Conservation (phyloP, 2,797 vertebrate species). For the Salmo trutta region DNA sequence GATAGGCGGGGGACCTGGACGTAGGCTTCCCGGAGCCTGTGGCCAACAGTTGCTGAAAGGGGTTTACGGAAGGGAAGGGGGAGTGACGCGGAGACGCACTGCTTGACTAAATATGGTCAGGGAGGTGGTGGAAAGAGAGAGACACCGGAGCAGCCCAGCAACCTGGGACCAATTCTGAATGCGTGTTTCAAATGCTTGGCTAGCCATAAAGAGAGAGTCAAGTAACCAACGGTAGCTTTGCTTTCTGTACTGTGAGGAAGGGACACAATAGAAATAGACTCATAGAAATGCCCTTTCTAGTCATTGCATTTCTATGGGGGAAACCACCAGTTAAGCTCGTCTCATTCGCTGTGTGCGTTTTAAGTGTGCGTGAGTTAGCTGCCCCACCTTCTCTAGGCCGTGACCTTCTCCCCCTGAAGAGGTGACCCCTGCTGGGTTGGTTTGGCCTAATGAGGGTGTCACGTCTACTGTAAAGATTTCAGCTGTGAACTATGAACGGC, state of each 20-base stretch:
- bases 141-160: constrained; percentile 86
- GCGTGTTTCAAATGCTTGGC: constrained; percentile 92
- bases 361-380: constrained; percentile 15
- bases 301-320: neutral
- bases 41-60: constrained; percentile 84
- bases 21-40: constrained; percentile 82
- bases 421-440: constrained; percentile 73
- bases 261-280: constrained; percentile 44
- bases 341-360: constrained; percentile 12
- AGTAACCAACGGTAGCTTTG: constrained; percentile 60
- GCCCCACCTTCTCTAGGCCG: constrained; percentile 55
- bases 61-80: constrained; percentile 32
- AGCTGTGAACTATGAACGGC: neutral
- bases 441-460: neutral
- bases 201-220: constrained; percentile 79
- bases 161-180: constrained; percentile 74
- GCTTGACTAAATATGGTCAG: constrained; percentile 99
- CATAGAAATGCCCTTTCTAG: neutral
- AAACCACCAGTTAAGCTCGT: constrained; percentile 50
- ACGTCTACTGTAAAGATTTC: neutral
- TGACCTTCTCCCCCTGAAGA: constrained; percentile 73
- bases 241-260: constrained; percentile 61
- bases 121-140: constrained; percentile 89
- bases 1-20: constrained; percentile 84
- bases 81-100: constrained; percentile 76